Conservation (phyloP, 2,113 vertebrate species). For the Fulica atra region DNA sequence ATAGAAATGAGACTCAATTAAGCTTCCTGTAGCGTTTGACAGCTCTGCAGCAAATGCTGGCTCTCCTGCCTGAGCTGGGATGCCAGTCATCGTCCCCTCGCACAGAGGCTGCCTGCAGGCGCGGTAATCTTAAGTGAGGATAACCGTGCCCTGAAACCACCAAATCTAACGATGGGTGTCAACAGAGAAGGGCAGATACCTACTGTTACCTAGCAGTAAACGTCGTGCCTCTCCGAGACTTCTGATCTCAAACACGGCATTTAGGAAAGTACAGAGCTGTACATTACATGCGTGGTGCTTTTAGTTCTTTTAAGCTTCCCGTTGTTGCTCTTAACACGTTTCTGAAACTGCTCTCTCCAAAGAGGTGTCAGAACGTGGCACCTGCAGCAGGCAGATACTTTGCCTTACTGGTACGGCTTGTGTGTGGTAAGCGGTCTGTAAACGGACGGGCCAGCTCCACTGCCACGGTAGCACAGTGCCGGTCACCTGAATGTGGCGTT, state of each 20-base stretch:
- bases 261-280: not conserved
- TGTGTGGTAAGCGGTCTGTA: not conserved
- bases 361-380: not conserved
- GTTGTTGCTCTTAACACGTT: rapidly evolving
- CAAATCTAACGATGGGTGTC: not conserved
- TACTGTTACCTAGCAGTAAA: not conserved
- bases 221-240: not conserved
- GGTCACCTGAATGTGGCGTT: not conserved
- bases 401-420: not conserved
- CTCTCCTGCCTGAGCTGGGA: not conserved
- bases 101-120: not conserved
- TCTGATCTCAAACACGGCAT: not conserved
- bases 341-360: not conserved
- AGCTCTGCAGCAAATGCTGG: not conserved
- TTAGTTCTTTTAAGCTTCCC: not conserved
- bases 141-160: not conserved
- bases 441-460: not conserved
- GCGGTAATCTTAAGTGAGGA: not conserved
- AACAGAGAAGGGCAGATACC: not conserved
- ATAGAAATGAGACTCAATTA: not conserved
- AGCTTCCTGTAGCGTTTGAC: not conserved
- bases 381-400: not conserved
- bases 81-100: not conserved
- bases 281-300: rapidly evolving
- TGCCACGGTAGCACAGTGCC: not conserved